Percentiles rank a stretch among this genome's conserved stretches.
Evolutionary conservation across 2,797 vertebrate species (phyloP).

Genomic region (Acipenser oxyrinchus): DNA sequence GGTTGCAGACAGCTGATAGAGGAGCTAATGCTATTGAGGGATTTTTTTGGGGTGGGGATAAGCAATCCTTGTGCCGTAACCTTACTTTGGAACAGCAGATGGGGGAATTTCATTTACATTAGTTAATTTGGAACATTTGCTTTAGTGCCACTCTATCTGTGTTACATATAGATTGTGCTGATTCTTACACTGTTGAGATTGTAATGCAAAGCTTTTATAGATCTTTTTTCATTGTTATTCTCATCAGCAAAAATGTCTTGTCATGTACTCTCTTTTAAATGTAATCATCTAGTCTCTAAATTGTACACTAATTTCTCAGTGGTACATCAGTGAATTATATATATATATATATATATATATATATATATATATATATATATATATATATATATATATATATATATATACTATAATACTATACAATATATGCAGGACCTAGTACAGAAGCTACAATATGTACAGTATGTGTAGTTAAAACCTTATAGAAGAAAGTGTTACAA

Average conservation of each 20-base stretch:
- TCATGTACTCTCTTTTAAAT: conserved; percentile 24
- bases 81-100: too few species aligned
- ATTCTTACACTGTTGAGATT: too few species aligned
- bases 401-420: conserved; percentile 1
- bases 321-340: conserved; percentile 33
- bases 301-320: conserved; percentile 35
- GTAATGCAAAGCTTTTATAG: conserved; percentile 12
- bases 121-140: too few species aligned
- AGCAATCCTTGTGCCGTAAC: too few species aligned
- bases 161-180: too few species aligned
- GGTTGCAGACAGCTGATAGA: too few species aligned
- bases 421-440: conserved; percentile 7
- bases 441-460: background rate
- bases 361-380: conserved; percentile 27
- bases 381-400: conserved; percentile 49
- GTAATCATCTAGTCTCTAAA: conserved; percentile 38
- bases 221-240: conserved; percentile 15
- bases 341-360: conserved; percentile 30
- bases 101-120: too few species aligned
- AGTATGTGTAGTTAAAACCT: too few species aligned
- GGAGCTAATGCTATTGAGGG: too few species aligned
- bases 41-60: too few species aligned
- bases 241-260: conserved; percentile 10
- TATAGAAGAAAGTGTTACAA: too few species aligned
- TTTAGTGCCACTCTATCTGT: too few species aligned